Evolutionary conservation across 2,797 vertebrate species (phyloP).

Genomic region (Chiroxiphia lanceolata): DNA sequence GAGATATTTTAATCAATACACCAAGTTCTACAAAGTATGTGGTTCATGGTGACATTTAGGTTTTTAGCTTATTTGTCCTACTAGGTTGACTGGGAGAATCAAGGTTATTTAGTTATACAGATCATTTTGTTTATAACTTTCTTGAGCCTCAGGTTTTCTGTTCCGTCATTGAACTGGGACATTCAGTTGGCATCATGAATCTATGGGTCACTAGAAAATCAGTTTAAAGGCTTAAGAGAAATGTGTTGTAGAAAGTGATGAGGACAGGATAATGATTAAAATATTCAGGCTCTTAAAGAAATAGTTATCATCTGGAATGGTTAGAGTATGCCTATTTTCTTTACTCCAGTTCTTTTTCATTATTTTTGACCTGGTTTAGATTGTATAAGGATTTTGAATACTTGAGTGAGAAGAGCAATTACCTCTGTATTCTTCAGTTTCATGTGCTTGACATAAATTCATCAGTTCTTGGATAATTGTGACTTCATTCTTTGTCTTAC

Average conservation of each 20-base stretch:
- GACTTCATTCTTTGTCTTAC: not conserved
- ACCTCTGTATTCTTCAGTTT: not conserved
- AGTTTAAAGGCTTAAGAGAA: not conserved
- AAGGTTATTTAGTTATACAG: not conserved
- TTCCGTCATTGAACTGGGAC: not conserved
- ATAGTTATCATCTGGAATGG: not conserved
- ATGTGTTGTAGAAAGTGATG: not conserved
- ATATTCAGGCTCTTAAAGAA: not conserved
- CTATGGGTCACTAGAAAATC: not conserved
- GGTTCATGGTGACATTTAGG: not conserved
- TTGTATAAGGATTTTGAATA: not conserved
- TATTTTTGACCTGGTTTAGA: not conserved
- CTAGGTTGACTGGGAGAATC: not conserved
- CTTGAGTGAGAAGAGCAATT: not conserved
- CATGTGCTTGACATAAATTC: not conserved
- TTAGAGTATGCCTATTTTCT: not conserved
- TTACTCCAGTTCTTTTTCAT: not conserved
- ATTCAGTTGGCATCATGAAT: not conserved
- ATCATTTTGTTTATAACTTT: not conserved
- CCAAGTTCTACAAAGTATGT: not conserved
- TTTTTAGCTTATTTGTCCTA: not conserved
- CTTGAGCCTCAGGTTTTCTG: not conserved
- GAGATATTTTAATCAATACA: not conserved
- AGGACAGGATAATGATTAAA: not conserved
- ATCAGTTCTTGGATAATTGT: not conserved